Evolutionary conservation across 1,140 invertebrate species (phyloP), one percentile per base, ranked within the genome.

Genomic region (Elymnias hypermnestra): DNA sequence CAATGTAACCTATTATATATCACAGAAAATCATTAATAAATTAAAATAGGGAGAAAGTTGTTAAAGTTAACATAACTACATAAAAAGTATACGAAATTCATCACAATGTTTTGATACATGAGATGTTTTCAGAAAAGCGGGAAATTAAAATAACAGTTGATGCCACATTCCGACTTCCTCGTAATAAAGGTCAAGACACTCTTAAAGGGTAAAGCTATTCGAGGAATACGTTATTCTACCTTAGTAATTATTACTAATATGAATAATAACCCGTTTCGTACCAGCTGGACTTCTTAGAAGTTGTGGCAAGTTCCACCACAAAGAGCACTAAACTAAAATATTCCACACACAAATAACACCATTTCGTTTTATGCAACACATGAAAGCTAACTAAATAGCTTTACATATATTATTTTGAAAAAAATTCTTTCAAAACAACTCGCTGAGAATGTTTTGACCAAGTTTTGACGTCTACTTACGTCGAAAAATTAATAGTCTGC

Each of bases 371-470:
- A 41, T 50, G 45, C 39, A 14, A 7, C n/a, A 51, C 25, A 23
- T 39, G 18, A 29, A 13, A 36, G 38, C 26, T 38, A 17, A n/a
- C 28, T 10, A 22, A 39, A 13, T 12, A 39, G 2, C 35, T 22
- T 25, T 17, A 9, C 6, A 12, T 9, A 23, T 40, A 29, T 56
- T n/a, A 50, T 48, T 56, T 47, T 33, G 48, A 44, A 41, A 31
- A 57, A 51, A 52, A 54, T 38, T 51, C 33, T 58, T 58, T 57
- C 54, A 72, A 69, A 76, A 76, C 67, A 72, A 69, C 57, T 45
- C 35, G 31, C 54, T 57, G 50, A 49, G 23, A 58, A 64, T 76
- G 70, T 76, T 76, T 76, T 73, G 64, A 56, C 59, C 56, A 73
- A 61, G 57, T 57, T 72, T 73, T 76, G 67, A 76, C 63, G 55